Conservation (phyloP, 2,797 vertebrate genomes). For the Rousettus madagascariensis region DNA sequence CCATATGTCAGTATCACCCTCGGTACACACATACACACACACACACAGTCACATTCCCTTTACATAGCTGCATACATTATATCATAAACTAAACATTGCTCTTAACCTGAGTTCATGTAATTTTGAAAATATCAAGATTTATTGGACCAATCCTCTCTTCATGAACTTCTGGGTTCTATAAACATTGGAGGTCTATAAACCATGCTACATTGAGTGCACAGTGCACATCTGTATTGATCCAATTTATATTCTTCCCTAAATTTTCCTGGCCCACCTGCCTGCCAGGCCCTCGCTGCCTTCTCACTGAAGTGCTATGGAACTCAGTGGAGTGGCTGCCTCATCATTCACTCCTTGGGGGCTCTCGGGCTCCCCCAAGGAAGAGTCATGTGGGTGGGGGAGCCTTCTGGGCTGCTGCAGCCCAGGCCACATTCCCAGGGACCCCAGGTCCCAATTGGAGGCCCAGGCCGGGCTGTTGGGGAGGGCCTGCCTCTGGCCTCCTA, state of each 20-base stretch:
- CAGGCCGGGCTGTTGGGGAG: accelerated
- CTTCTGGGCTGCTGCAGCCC: too few species aligned
- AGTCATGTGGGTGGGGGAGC: neutral
- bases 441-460: neutral
- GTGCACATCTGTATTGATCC: neutral
- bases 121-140: neutral
- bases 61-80: neutral
- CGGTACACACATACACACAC: neutral
- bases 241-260: neutral
- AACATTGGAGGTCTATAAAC: neutral
- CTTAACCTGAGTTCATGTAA: neutral
- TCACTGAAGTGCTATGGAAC: too few species aligned
- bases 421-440: neutral
- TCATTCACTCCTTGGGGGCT: too few species aligned
- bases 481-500: neutral
- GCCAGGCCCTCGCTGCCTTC: neutral
- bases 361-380: neutral
- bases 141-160: neutral
- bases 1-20: too few species aligned
- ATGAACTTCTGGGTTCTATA: neutral
- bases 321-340: neutral
- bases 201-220: neutral
- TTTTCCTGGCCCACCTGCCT: neutral
- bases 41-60: neutral
- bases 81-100: neutral